Evolutionary conservation across 2,888 invertebrate species (phyloP).

Genomic region (Hydraecia micacea): DNA sequence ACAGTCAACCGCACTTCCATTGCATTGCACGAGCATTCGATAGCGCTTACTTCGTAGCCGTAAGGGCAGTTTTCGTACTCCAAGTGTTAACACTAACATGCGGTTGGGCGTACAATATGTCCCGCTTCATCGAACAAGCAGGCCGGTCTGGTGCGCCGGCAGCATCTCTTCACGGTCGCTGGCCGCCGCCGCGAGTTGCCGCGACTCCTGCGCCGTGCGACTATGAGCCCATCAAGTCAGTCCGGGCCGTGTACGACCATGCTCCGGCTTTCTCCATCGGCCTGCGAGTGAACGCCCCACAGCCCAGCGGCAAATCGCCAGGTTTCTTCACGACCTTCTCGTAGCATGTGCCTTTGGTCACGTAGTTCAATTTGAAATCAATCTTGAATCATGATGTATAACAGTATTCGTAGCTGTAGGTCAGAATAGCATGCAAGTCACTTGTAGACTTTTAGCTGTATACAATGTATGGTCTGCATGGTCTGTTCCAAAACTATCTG

Average conservation of each 20-base stretch:
- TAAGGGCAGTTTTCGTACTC: slow-evolving; percentile 6
- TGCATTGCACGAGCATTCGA: not conserved
- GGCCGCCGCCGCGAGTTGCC: slow-evolving; percentile 91
- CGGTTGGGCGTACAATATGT: slow-evolving; percentile 52
- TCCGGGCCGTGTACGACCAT: slow-evolving; percentile 88
- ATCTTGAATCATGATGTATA: slow-evolving; percentile 4
- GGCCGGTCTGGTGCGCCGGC: slow-evolving; percentile 94
- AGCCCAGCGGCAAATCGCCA: slow-evolving; percentile 87
- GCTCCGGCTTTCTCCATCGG: slow-evolving; percentile 92
- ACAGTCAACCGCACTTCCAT: slow-evolving; percentile 16
- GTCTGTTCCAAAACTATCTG: not conserved
- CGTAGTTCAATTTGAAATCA: slow-evolving; percentile 17
- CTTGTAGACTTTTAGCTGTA: not conserved
- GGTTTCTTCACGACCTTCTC: slow-evolving; percentile 79
- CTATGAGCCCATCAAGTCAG: slow-evolving; percentile 94
- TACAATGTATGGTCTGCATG: not conserved
- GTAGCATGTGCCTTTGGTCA: slow-evolving; percentile 56
- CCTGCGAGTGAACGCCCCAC: slow-evolving; percentile 86
- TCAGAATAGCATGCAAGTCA: slow-evolving; percentile 9
- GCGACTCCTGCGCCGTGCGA: slow-evolving; percentile 97
- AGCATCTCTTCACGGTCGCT: slow-evolving; percentile 94
- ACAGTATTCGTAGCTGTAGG: not conserved
- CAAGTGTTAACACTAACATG: slow-evolving; percentile 17
- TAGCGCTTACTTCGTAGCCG: not conserved
- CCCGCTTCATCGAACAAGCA: slow-evolving; percentile 67